phyloP scores from a whole-genome alignment of 2,888 invertebrate genomes.

The Tetropium fuscum region DNA sequence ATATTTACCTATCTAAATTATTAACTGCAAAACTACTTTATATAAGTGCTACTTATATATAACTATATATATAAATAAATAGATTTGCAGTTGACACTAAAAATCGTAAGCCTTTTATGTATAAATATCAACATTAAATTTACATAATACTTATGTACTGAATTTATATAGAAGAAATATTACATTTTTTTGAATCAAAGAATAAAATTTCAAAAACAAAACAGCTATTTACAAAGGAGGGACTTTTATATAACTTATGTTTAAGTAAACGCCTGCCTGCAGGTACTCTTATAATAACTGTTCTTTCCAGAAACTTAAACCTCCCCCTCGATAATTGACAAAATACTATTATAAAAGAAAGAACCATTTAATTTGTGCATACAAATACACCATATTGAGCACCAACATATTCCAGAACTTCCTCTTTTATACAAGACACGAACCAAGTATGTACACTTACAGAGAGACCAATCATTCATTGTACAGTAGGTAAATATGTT shows the following conservation, averaged over 20 bases:
- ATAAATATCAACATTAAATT: slow-evolving; percentile 58
- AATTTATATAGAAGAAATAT: slow-evolving; percentile 48
- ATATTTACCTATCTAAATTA: slow-evolving; percentile 51
- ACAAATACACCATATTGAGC: slow-evolving; percentile 57
- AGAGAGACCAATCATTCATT: slow-evolving; percentile 48
- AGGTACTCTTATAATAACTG: slow-evolving; percentile 57
- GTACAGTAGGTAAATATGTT: slow-evolving; percentile 54
- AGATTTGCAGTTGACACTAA: slow-evolving; percentile 45
- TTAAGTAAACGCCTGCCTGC: slow-evolving; percentile 57
- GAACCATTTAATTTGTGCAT: slow-evolving; percentile 51
- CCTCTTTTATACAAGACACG: slow-evolving; percentile 41
- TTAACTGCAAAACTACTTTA: slow-evolving; percentile 49
- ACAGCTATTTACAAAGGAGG: slow-evolving; percentile 63
- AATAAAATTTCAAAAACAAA: slow-evolving; percentile 63
- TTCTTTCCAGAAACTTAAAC: slow-evolving; percentile 40
- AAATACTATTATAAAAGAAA: slow-evolving; percentile 44
- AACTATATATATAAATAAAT: slow-evolving; percentile 47
- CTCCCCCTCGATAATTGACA: slow-evolving; percentile 55
- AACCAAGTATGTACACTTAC: slow-evolving; percentile 36
- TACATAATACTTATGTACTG: slow-evolving; percentile 55
- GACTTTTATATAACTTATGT: slow-evolving; percentile 50
- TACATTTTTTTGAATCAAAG: slow-evolving; percentile 53
- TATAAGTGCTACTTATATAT: too few relatives aligned
- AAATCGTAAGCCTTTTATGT: slow-evolving; percentile 53
- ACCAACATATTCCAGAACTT: slow-evolving; percentile 58